Base-by-base conservation (phyloP, 2,113 vertebrate genomes). In the rabbit (Oryctolagus cuniculus) region DNA sequence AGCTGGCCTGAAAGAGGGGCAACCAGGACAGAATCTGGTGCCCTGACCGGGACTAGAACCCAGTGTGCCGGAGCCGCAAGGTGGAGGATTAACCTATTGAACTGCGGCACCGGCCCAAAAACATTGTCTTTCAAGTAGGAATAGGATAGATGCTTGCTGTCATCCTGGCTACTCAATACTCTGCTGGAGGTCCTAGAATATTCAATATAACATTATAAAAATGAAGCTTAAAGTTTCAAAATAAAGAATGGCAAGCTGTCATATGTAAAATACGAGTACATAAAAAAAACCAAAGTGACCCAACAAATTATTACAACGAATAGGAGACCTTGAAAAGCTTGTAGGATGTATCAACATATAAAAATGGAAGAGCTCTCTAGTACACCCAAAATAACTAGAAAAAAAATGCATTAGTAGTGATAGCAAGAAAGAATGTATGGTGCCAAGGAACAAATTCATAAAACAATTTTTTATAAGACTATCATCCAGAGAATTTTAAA, bases 271-370 rank as follows among this genome's bases (percentile, higher is more conserved):
- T 55, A 58, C 27, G 21, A 27, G 3, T 5, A 58, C 8, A 66
- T 53, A 70, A 64, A 75, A 58, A 63, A 61, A 77, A n/a, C n/a
- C n/a, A n/a, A n/a, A n/a, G 38, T 12, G 34, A 95, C 67, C 22
- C 38, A 81, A 63, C n/a, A 75, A 82, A 87, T 81, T 49, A n/a
- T 90, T 78, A 66, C 6, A 85, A 94, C 19, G 38, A 82, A 44
- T 25, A 44, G 75, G 53, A 64, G 21, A 38, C 10, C 34, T 36
- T 82, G 49, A 83, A 90, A 78, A 73, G 2, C 83, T 21, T 79
- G 11, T 58, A 25, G 13, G 8, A 49, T 38, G 67, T 3, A 78
- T 87, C 11, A 51, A 25, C 31, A 61, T 21, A 38, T 25, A 27
- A 92, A 91, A 78, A 66, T 29, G 66, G 53, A 66, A 77, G 1